These are phyloP conservation scores for Graphium colonna DNA, from an alignment of 2,888 invertebrate species.

Conservation along the genomic window DNA sequence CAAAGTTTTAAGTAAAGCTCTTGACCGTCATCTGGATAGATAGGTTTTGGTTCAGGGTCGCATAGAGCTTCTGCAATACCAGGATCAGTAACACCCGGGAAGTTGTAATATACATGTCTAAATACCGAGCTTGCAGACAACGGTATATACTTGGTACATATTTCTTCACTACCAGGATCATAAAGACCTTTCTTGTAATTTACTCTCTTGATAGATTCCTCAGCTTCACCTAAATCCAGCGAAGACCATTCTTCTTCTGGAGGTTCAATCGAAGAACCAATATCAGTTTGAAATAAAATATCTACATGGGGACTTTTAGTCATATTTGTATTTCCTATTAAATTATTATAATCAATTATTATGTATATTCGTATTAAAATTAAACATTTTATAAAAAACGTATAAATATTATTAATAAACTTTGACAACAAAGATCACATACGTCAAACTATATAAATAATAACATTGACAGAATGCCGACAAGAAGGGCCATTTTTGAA, in stretches of 20 bases:
- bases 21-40: conserved; percentile 44
- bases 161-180: conserved; percentile 35
- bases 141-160: conserved; percentile 36
- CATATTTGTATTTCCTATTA: too few relatives aligned
- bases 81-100: conserved; percentile 43
- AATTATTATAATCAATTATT: too few relatives aligned
- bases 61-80: conserved; percentile 42
- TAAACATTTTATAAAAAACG: too few relatives aligned
- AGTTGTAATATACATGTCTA: conserved; percentile 36
- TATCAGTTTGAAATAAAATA: conserved; percentile 17
- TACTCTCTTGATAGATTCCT: conserved; percentile 28
- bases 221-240: conserved; percentile 24
- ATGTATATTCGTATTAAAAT: too few relatives aligned
- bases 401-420: too few relatives aligned
- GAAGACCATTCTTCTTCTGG: conserved; percentile 37
- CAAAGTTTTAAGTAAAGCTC: conserved; percentile 45
- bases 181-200: conserved; percentile 31
- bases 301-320: not conserved
- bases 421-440: too few relatives aligned
- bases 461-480: too few relatives aligned
- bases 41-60: conserved; percentile 35
- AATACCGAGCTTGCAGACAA: conserved; percentile 36
- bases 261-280: conserved; percentile 32
- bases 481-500: too few relatives aligned
- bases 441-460: too few relatives aligned